A percentile compares a stretch with the other conserved stretches of the same genome.
phyloP scores from a whole-genome alignment of 2,797 vertebrate genomes.

The Phoxinus dragarum region DNA sequence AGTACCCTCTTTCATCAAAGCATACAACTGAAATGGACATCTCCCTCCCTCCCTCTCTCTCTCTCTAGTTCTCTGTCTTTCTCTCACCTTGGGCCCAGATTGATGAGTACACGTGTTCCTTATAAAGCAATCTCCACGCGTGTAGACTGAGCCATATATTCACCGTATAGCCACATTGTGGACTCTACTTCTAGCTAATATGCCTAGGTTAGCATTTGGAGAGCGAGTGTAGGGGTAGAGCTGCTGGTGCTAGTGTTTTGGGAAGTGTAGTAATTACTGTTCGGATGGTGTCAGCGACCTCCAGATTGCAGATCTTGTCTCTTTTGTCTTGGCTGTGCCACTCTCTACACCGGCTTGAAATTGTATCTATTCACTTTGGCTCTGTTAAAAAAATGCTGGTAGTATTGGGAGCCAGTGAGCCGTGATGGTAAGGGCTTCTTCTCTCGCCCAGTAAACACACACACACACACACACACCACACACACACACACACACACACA shows the following conservation, averaged over 20 bases:
- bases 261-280: slow-evolving; percentile 97
- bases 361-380: slow-evolving; percentile 87
- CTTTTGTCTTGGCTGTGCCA: slow-evolving; percentile 88
- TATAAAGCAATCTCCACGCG: slow-evolving; percentile 61
- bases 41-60: slow-evolving; percentile 10
- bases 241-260: slow-evolving; percentile 80
- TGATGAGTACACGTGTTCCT: slow-evolving; percentile 55
- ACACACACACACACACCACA: slow-evolving; percentile 58
- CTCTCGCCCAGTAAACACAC: slow-evolving; percentile 49
- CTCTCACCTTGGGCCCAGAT: slow-evolving; percentile 3
- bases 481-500: slow-evolving; percentile 60
- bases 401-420: slow-evolving; percentile 92
- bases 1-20: slow-evolving; percentile 58
- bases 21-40: slow-evolving; percentile 61
- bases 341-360: slow-evolving; percentile 84
- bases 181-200: slow-evolving; percentile 68
- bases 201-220: slow-evolving; percentile 57
- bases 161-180: slow-evolving; percentile 61
- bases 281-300: slow-evolving; percentile 89
- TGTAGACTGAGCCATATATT: slow-evolving; percentile 59
- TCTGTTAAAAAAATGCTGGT: slow-evolving; percentile 84
- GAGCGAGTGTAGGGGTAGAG: slow-evolving; percentile 62
- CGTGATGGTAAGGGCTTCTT: slow-evolving; percentile 84
- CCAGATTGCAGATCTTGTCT: slow-evolving; percentile 95
- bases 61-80: slow-evolving; percentile 5